phyloP scores from a whole-genome alignment of 2,797 vertebrate species.

The Stomatorhinus walkeri region DNA sequence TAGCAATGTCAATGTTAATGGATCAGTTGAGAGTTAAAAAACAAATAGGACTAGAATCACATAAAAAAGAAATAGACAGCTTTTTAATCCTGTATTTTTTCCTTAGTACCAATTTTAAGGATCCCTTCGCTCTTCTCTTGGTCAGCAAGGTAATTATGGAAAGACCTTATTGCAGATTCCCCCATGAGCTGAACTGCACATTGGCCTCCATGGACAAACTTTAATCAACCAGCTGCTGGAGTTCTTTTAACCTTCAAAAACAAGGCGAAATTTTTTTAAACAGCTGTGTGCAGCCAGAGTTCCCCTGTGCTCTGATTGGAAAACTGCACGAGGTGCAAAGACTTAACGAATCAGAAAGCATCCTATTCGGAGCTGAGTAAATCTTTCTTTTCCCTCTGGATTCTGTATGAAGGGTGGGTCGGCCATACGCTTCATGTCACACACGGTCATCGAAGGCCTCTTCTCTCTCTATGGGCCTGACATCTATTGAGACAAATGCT shows the following conservation, averaged over 20 bases:
- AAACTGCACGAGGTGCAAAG: not conserved
- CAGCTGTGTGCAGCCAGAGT: not conserved
- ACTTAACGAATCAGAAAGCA: not conserved
- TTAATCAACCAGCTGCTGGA: slow-evolving; percentile 38
- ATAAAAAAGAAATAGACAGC: slow-evolving; percentile 22
- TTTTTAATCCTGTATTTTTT: slow-evolving; percentile 25
- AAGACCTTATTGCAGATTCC: slow-evolving; percentile 33
- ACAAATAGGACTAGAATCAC: not conserved
- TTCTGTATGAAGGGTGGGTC: not conserved
- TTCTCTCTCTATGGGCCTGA: not conserved
- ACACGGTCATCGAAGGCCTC: not conserved
- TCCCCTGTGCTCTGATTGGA: not conserved
- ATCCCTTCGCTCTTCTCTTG: slow-evolving; percentile 32
- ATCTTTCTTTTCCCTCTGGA: not conserved
- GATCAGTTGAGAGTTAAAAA: slow-evolving; percentile 4
- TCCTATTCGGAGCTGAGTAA: not conserved
- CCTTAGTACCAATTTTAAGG: slow-evolving; percentile 26
- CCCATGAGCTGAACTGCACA: slow-evolving; percentile 33
- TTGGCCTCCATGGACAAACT: slow-evolving; percentile 34
- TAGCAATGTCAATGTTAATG: not conserved
- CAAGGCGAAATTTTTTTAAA: slow-evolving; percentile 22
- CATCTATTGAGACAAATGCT: slow-evolving; percentile 17
- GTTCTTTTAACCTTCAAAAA: slow-evolving; percentile 30
- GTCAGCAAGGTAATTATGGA: slow-evolving; percentile 42
- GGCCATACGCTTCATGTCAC: not conserved